These are phyloP conservation scores for Drosophila arawakana DNA, from an alignment of 1,140 invertebrate genomes.

Conservation along the genomic window DNA sequence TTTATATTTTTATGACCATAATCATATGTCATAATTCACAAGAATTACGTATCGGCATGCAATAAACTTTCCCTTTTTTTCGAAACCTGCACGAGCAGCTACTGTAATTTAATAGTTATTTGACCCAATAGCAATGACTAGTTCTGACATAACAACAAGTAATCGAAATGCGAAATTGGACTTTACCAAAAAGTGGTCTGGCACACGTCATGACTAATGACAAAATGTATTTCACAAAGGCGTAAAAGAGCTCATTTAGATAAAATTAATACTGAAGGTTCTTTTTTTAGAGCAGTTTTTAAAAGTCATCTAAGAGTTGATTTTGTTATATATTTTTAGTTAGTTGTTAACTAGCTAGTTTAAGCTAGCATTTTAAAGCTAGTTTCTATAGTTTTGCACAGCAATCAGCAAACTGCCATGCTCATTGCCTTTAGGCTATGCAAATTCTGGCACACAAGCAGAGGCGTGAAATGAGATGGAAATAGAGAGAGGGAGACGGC, in stretches of 20 bases:
- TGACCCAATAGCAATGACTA: neutral
- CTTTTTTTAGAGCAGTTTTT: neutral
- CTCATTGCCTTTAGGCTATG: slow-evolving; percentile 18
- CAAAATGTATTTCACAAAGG: slow-evolving; percentile 20
- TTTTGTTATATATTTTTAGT: too few species aligned
- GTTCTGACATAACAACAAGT: neutral
- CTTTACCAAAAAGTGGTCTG: neutral
- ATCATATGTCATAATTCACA: slow-evolving; percentile 2
- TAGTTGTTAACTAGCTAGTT: neutral
- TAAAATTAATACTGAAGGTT: neutral
- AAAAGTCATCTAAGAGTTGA: neutral
- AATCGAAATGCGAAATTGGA: slow-evolving; percentile 7
- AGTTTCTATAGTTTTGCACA: neutral
- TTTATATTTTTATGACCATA: slow-evolving; percentile 9
- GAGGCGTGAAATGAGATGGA: neutral
- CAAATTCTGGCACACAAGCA: slow-evolving; percentile 24
- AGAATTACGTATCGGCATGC: slow-evolving; percentile 1
- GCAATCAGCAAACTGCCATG: neutral
- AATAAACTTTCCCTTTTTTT: slow-evolving; percentile 4
- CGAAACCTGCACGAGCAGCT: neutral
- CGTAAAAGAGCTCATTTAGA: neutral
- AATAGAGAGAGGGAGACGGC: neutral
- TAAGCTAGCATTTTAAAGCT: neutral
- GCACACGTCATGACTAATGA: slow-evolving; percentile 12
- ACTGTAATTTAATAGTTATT: slow-evolving; percentile 12